Percentiles rank a stretch among this genome's conserved stretches.
phyloP scores from a whole-genome alignment of 2,888 invertebrate species.

The Myathropa florea region DNA sequence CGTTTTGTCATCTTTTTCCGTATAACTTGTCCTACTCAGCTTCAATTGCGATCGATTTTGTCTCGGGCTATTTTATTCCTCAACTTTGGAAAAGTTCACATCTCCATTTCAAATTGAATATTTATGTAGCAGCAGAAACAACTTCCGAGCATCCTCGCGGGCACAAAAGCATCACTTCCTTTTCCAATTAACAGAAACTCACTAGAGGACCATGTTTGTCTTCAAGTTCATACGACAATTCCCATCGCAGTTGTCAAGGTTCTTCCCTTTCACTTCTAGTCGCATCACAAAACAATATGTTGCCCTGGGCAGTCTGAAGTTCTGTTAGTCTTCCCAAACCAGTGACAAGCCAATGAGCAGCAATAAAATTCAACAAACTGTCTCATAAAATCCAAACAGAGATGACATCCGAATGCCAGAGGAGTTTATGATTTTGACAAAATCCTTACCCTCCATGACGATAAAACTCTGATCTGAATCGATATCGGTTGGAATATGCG shows the following conservation, averaged over 20 bases:
- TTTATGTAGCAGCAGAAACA: no score
- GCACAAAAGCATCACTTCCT: no score
- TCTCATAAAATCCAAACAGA: neutral
- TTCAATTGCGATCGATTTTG: no score
- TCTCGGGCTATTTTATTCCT: no score
- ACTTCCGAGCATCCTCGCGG: no score
- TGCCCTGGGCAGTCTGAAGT: neutral
- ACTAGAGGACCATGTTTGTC: neutral
- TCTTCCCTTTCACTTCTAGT: neutral
- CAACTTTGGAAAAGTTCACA: no score
- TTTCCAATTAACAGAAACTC: neutral
- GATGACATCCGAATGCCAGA: neutral
- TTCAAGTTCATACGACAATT: neutral
- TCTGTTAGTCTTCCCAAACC: neutral
- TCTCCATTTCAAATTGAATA: no score
- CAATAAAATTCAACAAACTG: neutral
- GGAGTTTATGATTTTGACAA: neutral
- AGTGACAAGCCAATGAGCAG: neutral
- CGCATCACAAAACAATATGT: neutral
- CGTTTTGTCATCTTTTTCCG: no score
- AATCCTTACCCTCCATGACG: neutral
- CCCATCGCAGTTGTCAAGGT: neutral
- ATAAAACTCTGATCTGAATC: neutral
- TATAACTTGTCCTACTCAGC: no score
- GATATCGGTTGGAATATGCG: neutral